Evolutionary conservation across 2,888 invertebrate genomes (phyloP).

Genomic region (Sicus ferrugineus): DNA sequence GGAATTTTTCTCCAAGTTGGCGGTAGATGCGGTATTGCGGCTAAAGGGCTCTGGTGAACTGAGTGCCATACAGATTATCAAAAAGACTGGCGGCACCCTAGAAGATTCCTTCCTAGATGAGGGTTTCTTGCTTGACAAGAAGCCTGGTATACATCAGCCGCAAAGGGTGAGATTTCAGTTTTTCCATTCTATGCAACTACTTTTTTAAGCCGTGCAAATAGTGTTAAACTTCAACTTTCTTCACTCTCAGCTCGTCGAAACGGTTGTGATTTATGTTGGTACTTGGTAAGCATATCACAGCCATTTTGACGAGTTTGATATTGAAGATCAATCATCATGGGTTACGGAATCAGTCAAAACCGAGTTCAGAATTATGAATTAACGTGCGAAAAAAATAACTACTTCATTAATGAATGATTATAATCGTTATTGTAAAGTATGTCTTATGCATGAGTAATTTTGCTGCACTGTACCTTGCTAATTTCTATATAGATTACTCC

Average conservation of each 20-base stretch:
- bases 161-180: conserved; percentile 67
- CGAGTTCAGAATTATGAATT: too few species aligned
- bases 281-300: conserved; percentile 59
- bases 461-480: too few species aligned
- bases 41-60: conserved; percentile 95
- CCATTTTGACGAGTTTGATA: conserved; percentile 64
- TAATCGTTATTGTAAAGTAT: too few species aligned
- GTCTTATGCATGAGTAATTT: too few species aligned
- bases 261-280: conserved; percentile 66
- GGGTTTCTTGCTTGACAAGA: conserved; percentile 94
- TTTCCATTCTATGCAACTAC: not conserved
- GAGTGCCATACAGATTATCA: conserved; percentile 96
- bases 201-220: not conserved
- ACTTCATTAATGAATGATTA: too few species aligned
- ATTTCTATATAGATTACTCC: too few species aligned
- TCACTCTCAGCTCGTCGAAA: conserved; percentile 56
- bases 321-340: conserved; percentile 39
- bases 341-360: too few species aligned
- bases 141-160: conserved; percentile 97
- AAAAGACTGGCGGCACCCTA: conserved; percentile 92
- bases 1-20: conserved; percentile 92
- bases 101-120: conserved; percentile 96
- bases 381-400: too few species aligned
- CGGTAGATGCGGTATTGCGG: conserved; percentile 94
- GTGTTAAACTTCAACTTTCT: conserved; percentile 21